Conservation (phyloP, 2,888 invertebrate genomes). For the Melieria picta region DNA sequence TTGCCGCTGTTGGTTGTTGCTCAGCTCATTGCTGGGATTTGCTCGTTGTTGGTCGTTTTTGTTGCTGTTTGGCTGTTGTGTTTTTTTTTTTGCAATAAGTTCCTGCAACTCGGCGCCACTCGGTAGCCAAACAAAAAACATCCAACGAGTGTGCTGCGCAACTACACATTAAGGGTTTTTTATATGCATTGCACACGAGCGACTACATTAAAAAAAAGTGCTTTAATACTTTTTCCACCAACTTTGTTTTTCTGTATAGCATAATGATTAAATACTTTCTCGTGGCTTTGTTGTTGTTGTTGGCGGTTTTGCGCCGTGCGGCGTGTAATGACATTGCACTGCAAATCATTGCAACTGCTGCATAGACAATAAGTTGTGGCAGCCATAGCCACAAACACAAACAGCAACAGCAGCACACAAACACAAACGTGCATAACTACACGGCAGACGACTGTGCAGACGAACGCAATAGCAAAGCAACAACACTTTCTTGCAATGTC, state of each 20-base stretch:
- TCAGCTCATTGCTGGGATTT: conserved; percentile 17
- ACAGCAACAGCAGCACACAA: background rate
- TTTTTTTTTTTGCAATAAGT: conserved; percentile 19
- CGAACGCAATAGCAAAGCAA: background rate
- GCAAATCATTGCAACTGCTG: conserved; percentile 32
- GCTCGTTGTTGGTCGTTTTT: conserved; percentile 5
- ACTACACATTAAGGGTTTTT: too few species aligned
- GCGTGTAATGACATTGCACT: conserved; percentile 37
- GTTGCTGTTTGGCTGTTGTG: background rate
- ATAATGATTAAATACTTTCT: conserved; percentile 28
- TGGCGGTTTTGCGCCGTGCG: conserved; percentile 9
- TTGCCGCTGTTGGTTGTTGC: conserved; percentile 11
- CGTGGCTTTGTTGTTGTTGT: background rate
- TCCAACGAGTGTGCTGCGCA: background rate
- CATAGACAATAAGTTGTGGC: conserved; percentile 30
- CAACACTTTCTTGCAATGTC: conserved; percentile 10
- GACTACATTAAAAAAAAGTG: conserved; percentile 15
- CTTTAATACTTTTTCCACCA: conserved; percentile 31
- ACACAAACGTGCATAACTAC: background rate
- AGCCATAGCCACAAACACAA: conserved; percentile 7
- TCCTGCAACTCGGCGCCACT: background rate
- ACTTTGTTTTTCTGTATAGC: conserved; percentile 1
- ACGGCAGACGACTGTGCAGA: background rate
- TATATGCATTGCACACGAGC: background rate
- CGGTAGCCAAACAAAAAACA: background rate